These are phyloP conservation scores for Tragulus kanchil DNA, from an alignment of 2,113 vertebrate species.

Conservation along the genomic window DNA sequence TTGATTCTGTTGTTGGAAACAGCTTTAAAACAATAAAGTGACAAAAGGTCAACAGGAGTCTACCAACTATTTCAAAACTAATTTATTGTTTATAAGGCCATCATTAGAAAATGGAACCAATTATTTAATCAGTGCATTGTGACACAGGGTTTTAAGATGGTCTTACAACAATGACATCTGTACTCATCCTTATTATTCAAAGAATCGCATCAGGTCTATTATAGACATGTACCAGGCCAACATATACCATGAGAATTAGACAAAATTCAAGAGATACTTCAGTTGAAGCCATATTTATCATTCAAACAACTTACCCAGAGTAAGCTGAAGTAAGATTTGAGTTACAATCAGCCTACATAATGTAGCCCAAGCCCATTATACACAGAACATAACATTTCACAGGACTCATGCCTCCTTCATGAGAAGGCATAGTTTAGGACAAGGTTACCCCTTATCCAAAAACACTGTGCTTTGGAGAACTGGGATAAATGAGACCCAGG, in stretches of 20 bases:
- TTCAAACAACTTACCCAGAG: neutral
- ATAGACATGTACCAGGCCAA: neutral
- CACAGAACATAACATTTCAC: neutral
- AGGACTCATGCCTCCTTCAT: neutral
- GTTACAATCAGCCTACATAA: neutral
- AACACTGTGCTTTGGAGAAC: neutral
- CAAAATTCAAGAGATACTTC: neutral
- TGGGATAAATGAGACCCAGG: neutral
- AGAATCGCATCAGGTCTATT: neutral
- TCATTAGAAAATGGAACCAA: neutral
- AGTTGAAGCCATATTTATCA: neutral
- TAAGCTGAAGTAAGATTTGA: neutral
- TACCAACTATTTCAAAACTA: neutral
- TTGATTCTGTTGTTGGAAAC: neutral
- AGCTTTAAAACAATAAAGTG: neutral
- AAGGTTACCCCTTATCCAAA: neutral
- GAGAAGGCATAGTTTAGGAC: slow-evolving; percentile 27
- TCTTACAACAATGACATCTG: neutral
- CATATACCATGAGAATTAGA: neutral
- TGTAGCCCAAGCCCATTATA: neutral
- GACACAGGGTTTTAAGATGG: neutral
- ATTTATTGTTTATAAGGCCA: neutral
- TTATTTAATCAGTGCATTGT: neutral
- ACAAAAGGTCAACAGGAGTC: neutral
- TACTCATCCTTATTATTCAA: neutral